Base-by-base conservation (phyloP, 1,140 invertebrate genomes). In the Drosophila insularis region DNA sequence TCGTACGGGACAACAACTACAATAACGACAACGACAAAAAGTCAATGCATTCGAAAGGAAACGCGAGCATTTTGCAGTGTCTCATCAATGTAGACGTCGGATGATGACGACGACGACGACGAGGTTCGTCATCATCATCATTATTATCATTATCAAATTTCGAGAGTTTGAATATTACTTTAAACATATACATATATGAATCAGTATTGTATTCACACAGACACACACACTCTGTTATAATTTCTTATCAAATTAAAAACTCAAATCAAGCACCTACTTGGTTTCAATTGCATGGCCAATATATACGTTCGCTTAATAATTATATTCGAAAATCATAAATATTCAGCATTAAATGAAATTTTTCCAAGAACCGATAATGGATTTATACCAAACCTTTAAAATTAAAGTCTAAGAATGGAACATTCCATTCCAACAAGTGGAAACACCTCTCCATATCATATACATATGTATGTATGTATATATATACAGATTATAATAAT, bases 1-100 rank as follows among this genome's bases (percentile, higher is more conserved):
- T 50, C 43, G 43, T 50, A 46, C 40, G 40, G 14, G 19, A 17
- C 40, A 46, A 19, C 14, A 17, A 46, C 8, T 1, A 35, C 8
- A 35, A 35, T 2, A 10, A 35, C 32, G 2, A 35, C 7, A 46
- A 14, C 23, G 23, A 27, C 23, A 4, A 19, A 6, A 19, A 21
- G 17, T 50, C 17, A 50, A 50, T 50, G 43, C 43, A 50, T 50
- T 50, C 17, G 8, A 50, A 50, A 50, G 17, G 43, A 50, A 50
- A 21, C 17, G 17, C 43, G 17, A 8, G 10, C 37, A 13, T 14
- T 43, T 14, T 50, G 43, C 43, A 50, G 17, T 46, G 43, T 19
- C 43, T 50, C 43, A 50, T 50, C 43, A 50, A 21, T 19, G 17
- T n/a, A 13, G 39, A 13, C n/a, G 3, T 40, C 27, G 11, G 13